Percentiles rank a stretch among this genome's conserved stretches.
Evolutionary conservation across 2,113 vertebrate species (phyloP).

Genomic region (Cottus gobio): DNA sequence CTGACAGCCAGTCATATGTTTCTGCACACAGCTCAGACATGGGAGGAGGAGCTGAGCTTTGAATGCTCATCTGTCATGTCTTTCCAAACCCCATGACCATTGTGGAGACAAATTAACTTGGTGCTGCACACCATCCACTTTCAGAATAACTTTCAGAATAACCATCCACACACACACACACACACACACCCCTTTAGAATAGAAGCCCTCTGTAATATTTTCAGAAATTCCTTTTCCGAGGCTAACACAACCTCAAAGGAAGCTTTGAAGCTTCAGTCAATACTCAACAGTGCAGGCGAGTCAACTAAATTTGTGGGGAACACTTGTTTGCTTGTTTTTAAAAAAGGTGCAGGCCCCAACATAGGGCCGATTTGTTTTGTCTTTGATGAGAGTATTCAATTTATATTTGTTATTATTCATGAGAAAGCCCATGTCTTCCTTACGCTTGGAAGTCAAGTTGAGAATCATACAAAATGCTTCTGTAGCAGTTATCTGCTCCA

Average conservation of each 20-base stretch:
- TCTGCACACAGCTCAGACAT: conserved; percentile 18
- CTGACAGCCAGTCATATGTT: conserved; percentile 53
- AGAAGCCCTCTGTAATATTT: conserved; percentile 4
- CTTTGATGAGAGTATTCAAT: conserved; percentile 19
- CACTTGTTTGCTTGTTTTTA: conserved; percentile 21
- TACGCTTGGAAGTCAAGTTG: not conserved
- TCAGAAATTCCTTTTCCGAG: conserved; percentile 17
- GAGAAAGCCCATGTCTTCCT: conserved; percentile 2
- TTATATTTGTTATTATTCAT: conserved; percentile 44
- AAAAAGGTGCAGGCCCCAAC: not conserved
- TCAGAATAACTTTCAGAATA: too few species aligned
- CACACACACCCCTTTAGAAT: too few species aligned
- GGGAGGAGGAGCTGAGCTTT: conserved; percentile 24
- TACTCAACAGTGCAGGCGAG: not conserved
- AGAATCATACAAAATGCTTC: conserved; percentile 17
- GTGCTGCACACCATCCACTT: not conserved
- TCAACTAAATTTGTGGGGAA: not conserved
- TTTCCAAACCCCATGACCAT: conserved; percentile 35
- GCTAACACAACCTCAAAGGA: conserved; percentile 40
- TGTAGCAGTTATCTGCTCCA: not conserved
- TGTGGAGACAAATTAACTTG: not conserved
- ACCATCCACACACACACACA: not conserved
- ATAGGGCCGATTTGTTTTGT: not conserved
- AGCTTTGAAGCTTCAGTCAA: conserved; percentile 41
- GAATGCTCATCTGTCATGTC: conserved; percentile 28